Evolutionary conservation across 2,888 invertebrate genomes (phyloP).

Genomic region (Lasioglossum zephyrum): DNA sequence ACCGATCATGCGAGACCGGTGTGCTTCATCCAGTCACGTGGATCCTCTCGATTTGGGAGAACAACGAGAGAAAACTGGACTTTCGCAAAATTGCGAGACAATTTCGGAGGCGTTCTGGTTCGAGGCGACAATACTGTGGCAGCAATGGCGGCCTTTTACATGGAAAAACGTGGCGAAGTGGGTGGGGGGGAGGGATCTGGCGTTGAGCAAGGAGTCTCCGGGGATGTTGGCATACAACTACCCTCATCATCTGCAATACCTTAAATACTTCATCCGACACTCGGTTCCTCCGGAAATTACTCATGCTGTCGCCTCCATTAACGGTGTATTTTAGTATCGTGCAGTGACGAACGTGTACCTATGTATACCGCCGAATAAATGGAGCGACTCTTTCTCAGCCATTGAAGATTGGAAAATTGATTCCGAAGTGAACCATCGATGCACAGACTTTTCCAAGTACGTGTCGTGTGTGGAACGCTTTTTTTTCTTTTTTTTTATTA

Average conservation of each 20-base stretch:
- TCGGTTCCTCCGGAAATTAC: conserved; percentile 42
- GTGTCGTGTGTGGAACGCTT: not conserved
- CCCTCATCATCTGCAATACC: conserved; percentile 36
- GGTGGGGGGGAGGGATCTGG: conserved; percentile 36
- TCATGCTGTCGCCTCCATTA: conserved; percentile 19
- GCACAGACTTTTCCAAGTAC: not conserved
- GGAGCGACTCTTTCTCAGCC: conserved; percentile 2
- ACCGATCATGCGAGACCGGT: not conserved
- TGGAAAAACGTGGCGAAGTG: conserved; percentile 24
- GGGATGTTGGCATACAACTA: conserved; percentile 55
- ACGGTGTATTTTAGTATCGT: conserved; percentile 21
- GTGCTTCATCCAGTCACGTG: conserved; percentile 14
- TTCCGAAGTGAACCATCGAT: not conserved
- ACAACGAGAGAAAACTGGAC: not conserved
- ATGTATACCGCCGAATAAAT: not conserved
- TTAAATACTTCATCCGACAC: conserved; percentile 39
- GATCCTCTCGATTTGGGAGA: not conserved
- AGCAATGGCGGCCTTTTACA: conserved; percentile 21
- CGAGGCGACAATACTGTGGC: conserved; percentile 15
- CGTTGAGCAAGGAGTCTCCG: conserved; percentile 51
- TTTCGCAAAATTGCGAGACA: not conserved
- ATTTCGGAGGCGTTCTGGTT: conserved; percentile 18
- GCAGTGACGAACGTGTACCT: not conserved
- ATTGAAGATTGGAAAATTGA: conserved; percentile 6
- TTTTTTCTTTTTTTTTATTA: too few relatives aligned